These are phyloP conservation scores for Pseudeuparius sepicola DNA, from an alignment of 2,888 invertebrate genomes.

Conservation along the genomic window DNA sequence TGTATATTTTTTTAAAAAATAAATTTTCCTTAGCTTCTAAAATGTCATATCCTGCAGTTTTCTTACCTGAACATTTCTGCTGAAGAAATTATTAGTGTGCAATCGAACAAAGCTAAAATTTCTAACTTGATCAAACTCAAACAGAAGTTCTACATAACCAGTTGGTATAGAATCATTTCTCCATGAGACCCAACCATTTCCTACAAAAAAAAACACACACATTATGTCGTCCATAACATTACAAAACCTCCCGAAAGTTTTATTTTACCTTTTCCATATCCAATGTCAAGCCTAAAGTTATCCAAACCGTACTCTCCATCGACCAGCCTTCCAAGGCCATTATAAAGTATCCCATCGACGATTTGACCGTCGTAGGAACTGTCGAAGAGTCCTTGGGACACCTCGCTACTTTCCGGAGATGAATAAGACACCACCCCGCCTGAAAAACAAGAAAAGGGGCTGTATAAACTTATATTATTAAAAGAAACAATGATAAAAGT, in stretches of 20 bases:
- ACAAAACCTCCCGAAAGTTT: neutral
- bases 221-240: neutral
- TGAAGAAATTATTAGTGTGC: conserved; percentile 61
- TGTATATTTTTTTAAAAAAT: no score
- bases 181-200: conserved; percentile 72
- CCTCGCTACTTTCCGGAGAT: conserved; percentile 44
- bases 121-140: conserved; percentile 59
- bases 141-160: conserved; percentile 53
- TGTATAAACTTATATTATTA: no score
- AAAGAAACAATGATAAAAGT: no score
- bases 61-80: conserved; percentile 54
- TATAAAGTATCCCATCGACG: conserved; percentile 40
- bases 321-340: conserved; percentile 59
- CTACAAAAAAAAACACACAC: conserved; percentile 32
- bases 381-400: conserved; percentile 46
- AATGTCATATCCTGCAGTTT: no score
- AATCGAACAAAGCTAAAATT: conserved; percentile 59
- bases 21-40: no score
- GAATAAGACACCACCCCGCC: conserved; percentile 48
- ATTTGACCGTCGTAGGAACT: conserved; percentile 55
- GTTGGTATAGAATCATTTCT: conserved; percentile 46
- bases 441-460: conserved; percentile 31
- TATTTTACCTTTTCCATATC: conserved; percentile 48
- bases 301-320: conserved; percentile 56
- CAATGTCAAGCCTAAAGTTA: conserved; percentile 50